Conservation (phyloP, 2,797 vertebrate species). For the Eulemur mongoz region DNA sequence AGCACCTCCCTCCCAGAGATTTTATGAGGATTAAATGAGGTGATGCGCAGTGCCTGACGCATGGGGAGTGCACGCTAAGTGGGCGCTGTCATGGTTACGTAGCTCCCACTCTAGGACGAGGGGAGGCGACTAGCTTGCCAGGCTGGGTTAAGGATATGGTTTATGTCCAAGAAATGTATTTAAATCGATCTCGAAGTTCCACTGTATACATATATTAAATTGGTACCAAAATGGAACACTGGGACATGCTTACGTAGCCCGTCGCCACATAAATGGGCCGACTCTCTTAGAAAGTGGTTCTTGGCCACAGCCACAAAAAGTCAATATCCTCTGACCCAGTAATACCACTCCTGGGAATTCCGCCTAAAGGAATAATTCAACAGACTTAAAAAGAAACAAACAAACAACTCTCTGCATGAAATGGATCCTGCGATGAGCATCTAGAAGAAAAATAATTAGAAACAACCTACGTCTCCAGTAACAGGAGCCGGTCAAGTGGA, state of each 20-base stretch:
- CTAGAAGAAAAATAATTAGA: background rate
- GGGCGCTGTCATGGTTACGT: background rate
- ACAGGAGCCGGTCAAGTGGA: too few species aligned
- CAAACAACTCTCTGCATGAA: background rate
- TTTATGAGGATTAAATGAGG: background rate
- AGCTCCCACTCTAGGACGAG: background rate
- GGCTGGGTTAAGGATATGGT: background rate
- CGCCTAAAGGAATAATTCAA: slow-evolving; percentile 30
- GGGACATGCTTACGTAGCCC: background rate
- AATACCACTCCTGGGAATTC: slow-evolving; percentile 38
- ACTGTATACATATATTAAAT: background rate
- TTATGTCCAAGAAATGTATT: background rate
- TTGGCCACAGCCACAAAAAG: slow-evolving; percentile 33
- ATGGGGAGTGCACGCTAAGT: background rate
- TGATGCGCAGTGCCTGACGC: accelerated
- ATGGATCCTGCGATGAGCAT: background rate
- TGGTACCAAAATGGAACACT: background rate
- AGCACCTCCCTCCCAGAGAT: background rate
- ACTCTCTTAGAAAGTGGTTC: slow-evolving; percentile 34
- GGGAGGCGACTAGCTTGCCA: background rate
- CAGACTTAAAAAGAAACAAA: background rate
- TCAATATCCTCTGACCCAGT: slow-evolving; percentile 31
- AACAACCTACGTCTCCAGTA: background rate
- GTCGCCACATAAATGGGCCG: background rate
- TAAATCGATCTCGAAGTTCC: background rate